Base-by-base conservation (phyloP, 53 echinoderm and acorn worm genomes). In the Holothuria scabra region DNA sequence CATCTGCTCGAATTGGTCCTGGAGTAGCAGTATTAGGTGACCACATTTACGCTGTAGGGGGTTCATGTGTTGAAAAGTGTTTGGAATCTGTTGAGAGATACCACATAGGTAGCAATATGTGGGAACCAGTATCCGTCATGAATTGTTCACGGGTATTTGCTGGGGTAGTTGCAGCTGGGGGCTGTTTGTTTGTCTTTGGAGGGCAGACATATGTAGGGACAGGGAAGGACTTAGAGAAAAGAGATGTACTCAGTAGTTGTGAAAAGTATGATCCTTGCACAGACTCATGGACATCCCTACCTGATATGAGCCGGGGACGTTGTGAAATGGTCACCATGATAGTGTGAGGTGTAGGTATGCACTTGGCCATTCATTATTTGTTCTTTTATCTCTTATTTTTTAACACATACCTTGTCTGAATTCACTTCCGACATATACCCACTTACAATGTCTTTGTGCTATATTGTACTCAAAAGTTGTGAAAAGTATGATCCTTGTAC, bases 301-400 rank as follows among this genome's bases (percentile, higher is more conserved):
- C 60, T 5, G 28, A 34, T 34, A 80, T 80, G 80, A 34, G 28
- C 8, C 60, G 32, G 32, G 58, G 35, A 34, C 57, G 80, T 5
- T 80, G 80, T 80, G 60, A 80, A 44, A 80, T 80, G 80, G 19
- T 80, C 3, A 59, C 80, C 60, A 10, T 80, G 60, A 76, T 56
- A 20, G 16, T 70, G 32, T 70, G 70, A 70, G 7, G n/a, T n/a
- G n/a, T n/a, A n/a, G n/a, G n/a, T n/a, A n/a, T n/a, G n/a, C n/a
- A n/a, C n/a, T n/a, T n/a, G n/a, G n/a, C n/a, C n/a, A n/a, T n/a
- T n/a, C n/a, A n/a, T n/a, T n/a, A n/a, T n/a, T n/a, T n/a, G n/a
- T n/a, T n/a, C n/a, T n/a, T n/a, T n/a, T n/a, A n/a, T n/a, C n/a
- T n/a, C n/a, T n/a, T n/a, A n/a, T n/a, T n/a, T n/a, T n/a, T n/a